Conservation (phyloP, 2,888 invertebrate species). For the Altica lythri region DNA sequence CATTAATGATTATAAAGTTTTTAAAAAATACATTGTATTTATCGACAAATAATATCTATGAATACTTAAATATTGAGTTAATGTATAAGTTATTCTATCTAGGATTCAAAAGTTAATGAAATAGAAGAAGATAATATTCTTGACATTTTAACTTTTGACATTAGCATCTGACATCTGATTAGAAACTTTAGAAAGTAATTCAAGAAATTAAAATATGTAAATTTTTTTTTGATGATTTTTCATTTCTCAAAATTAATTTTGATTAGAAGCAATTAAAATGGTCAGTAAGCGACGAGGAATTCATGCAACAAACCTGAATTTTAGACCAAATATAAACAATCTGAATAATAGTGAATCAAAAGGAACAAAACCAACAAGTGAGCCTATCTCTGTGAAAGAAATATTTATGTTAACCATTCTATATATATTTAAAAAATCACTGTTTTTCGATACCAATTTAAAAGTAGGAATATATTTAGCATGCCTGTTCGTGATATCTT, state of each 20-base stretch:
- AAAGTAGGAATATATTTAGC: slow-evolving; percentile 86
- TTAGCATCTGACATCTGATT: no score
- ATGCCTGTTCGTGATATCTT: slow-evolving; percentile 79
- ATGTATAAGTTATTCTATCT: no score
- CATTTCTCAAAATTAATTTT: not conserved
- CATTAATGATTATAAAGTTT: no score
- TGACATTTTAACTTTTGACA: no score
- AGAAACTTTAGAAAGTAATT: no score
- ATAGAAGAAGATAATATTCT: no score
- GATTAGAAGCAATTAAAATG: slow-evolving; percentile 22
- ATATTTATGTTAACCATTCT: slow-evolving; percentile 81
- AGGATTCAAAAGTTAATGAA: no score
- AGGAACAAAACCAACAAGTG: slow-evolving; percentile 82
- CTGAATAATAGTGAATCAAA: slow-evolving; percentile 56
- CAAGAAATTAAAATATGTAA: slow-evolving; percentile 7
- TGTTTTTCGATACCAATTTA: slow-evolving; percentile 83
- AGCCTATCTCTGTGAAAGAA: slow-evolving; percentile 81
- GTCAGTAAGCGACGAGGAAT: slow-evolving; percentile 45
- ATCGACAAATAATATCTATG: no score
- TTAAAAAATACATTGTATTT: no score
- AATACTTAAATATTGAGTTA: no score
- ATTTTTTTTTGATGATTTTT: not conserved
- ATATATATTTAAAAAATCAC: slow-evolving; percentile 83
- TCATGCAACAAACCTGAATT: slow-evolving; percentile 61
- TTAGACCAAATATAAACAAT: slow-evolving; percentile 58